Percentiles rank a stretch among this genome's conserved stretches.
Conservation (phyloP, 2,113 vertebrate species). For the Bufo bufo region DNA sequence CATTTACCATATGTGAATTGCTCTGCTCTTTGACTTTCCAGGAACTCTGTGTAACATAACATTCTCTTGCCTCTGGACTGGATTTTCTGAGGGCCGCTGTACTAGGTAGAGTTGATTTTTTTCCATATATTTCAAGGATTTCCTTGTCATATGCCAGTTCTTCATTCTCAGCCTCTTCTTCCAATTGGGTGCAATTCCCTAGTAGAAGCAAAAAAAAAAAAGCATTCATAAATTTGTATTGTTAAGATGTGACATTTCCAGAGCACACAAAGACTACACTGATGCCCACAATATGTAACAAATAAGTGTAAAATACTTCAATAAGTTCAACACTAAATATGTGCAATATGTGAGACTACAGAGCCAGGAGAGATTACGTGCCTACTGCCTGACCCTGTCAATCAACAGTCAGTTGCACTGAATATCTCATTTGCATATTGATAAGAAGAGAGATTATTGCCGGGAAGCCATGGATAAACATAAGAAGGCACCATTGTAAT, state of each 20-base stretch:
- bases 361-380: no score
- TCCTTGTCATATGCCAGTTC: background rate
- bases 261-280: no score
- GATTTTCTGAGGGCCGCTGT: background rate
- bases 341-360: no score
- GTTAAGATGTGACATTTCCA: background rate
- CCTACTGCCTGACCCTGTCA: no score
- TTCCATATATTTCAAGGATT: background rate
- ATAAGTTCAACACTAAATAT: no score
- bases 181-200: slow-evolving; percentile 44
- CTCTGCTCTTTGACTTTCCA: slow-evolving; percentile 15
- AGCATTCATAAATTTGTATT: background rate
- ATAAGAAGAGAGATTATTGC: no score
- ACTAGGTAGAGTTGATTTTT: background rate
- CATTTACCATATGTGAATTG: slow-evolving; percentile 5
- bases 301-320: no score
- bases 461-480: no score
- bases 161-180: slow-evolving; percentile 45
- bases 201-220: background rate
- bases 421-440: no score
- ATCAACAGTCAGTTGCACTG: no score
- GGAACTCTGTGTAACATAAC: background rate
- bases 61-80: background rate
- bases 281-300: no score
- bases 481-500: no score